These are phyloP conservation scores for Corythornis madagascariensis DNA, from an alignment of 2,113 vertebrate genomes.

Conservation along the genomic window DNA sequence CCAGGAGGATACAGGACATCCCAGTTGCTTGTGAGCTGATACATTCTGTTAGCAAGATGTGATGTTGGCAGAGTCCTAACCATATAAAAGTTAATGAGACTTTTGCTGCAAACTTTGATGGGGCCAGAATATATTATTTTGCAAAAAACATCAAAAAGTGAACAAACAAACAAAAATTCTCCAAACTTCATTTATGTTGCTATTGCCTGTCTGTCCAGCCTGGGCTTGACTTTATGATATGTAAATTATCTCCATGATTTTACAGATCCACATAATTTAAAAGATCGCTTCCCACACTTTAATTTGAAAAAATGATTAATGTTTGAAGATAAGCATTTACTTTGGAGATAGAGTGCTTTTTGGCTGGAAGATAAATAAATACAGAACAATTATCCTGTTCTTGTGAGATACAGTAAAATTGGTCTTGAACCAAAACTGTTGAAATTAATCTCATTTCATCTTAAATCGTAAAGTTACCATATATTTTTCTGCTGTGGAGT, in stretches of 20 bases:
- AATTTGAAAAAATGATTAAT: conserved; percentile 22
- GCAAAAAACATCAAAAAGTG: background rate
- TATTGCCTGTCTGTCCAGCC: background rate
- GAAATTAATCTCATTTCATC: conserved; percentile 53
- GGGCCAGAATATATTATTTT: background rate
- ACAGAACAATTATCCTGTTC: background rate
- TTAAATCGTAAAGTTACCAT: conserved; percentile 29
- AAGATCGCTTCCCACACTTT: background rate
- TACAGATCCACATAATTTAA: background rate
- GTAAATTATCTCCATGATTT: background rate
- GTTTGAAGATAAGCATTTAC: conserved; percentile 15
- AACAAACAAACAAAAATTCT: background rate
- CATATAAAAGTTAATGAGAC: background rate
- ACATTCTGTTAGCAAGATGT: background rate
- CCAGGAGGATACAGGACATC: background rate
- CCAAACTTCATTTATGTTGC: background rate
- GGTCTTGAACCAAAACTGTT: conserved; percentile 2
- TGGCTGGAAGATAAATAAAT: background rate
- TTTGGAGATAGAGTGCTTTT: background rate
- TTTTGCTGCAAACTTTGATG: background rate
- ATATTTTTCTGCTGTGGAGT: background rate
- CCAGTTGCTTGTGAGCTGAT: background rate
- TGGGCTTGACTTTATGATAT: background rate
- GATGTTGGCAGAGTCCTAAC: background rate
- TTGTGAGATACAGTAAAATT: conserved; percentile 27